These are phyloP conservation scores for Trisateles emortualis DNA, from an alignment of 2,888 invertebrate genomes.

Conservation along the genomic window DNA sequence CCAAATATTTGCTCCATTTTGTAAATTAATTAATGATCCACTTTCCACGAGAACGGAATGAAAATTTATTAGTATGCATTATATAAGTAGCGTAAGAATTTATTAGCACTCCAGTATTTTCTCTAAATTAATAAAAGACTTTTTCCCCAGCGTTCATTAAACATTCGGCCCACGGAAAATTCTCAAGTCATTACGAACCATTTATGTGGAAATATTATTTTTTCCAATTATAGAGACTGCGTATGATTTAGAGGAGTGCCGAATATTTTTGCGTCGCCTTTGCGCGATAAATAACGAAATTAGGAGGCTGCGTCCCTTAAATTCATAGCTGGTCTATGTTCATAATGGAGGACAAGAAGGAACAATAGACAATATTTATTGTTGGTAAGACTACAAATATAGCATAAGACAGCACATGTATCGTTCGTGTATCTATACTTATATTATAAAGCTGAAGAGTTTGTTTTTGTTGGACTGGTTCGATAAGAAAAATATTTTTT, in stretches of 20 bases:
- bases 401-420: too few relatives aligned
- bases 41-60: slow-evolving; percentile 17
- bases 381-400: too few relatives aligned
- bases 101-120: slow-evolving; percentile 40
- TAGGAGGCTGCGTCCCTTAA: slow-evolving; percentile 52
- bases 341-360: slow-evolving; percentile 43
- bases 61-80: slow-evolving; percentile 4
- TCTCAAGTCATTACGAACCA: slow-evolving; percentile 63
- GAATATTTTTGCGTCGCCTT: slow-evolving; percentile 66
- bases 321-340: slow-evolving; percentile 30
- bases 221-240: slow-evolving; percentile 71
- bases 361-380: too few relatives aligned
- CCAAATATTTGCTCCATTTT: neutral
- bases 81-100: slow-evolving; percentile 25
- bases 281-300: slow-evolving; percentile 72
- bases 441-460: too few relatives aligned
- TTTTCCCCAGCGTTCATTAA: slow-evolving; percentile 46
- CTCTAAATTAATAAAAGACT: slow-evolving; percentile 50
- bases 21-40: slow-evolving; percentile 14
- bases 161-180: slow-evolving; percentile 64
- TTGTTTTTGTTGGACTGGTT: too few relatives aligned
- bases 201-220: slow-evolving; percentile 68
- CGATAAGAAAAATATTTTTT: too few relatives aligned
- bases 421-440: too few relatives aligned
- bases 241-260: slow-evolving; percentile 67